A percentile compares a stretch with the other conserved stretches of the same genome.
Conservation (phyloP, 1,140 invertebrate genomes). For the Ridgeia piscesae region DNA sequence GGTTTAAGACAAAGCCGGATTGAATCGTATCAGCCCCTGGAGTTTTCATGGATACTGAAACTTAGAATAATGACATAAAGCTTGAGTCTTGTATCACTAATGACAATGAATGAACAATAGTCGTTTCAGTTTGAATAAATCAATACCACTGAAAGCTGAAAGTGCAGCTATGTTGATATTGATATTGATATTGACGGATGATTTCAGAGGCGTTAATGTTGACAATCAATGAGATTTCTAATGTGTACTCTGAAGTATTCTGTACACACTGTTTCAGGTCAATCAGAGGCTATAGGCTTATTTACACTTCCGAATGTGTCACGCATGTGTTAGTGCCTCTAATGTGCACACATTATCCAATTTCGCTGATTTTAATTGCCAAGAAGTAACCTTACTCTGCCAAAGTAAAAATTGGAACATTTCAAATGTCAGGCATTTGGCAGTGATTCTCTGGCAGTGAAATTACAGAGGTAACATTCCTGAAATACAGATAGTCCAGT, state of each 20-base stretch:
- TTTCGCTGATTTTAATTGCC: too few relatives aligned
- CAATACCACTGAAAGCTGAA: background rate
- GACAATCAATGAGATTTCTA: background rate
- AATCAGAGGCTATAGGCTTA: too few relatives aligned
- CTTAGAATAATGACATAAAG: background rate
- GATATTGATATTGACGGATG: background rate
- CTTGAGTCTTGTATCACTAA: background rate
- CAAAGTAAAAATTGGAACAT: too few relatives aligned
- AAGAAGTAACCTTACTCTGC: too few relatives aligned
- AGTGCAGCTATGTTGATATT: background rate
- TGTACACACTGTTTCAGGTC: background rate
- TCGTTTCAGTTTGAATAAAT: conserved; percentile 1
- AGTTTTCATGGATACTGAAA: background rate
- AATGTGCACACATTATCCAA: too few relatives aligned
- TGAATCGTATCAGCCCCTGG: background rate
- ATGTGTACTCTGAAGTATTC: background rate
- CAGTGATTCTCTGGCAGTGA: too few relatives aligned
- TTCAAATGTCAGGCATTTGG: too few relatives aligned
- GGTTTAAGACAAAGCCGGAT: background rate
- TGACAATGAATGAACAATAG: background rate
- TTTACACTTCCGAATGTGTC: too few relatives aligned
- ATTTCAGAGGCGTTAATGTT: background rate
- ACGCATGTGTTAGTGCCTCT: too few relatives aligned
- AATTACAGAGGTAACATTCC: too few relatives aligned
- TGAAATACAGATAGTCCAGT: too few relatives aligned